Evolutionary conservation across 2,113 vertebrate genomes (phyloP), one percentile per base, ranked within the genome.

Genomic region (Mungos mungo): DNA sequence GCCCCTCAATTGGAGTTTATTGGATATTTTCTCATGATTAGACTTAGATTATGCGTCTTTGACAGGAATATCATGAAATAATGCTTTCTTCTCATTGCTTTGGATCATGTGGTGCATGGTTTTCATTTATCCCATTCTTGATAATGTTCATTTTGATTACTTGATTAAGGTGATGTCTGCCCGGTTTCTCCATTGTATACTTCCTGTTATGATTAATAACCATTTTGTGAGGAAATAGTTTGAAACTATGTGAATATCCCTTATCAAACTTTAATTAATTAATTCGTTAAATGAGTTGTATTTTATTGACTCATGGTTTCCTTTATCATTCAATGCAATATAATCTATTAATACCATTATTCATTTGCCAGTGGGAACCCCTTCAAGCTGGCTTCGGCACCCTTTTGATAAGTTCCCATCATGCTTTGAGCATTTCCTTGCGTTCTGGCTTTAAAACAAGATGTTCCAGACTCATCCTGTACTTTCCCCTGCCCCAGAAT

Each of bases 61-160:
- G 25, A 5, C 35, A 95, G 83, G 77, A 88, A 31, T 92, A 41
- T 92, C 45, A 74, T 50, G 83, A 96, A 92, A 60, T 65, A 38
- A 87, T 86, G 29, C 65, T 85, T 93, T 95, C 45, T 93, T 79
- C 29, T 93, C 83, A 71, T 80, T 87, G 68, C 25, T 35, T 89
- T 29, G 29, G 81, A 38, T 93, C 68, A 50, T n/a, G 33, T 85
- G 69, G 33, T 87, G 12, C 25, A 9, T 69, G 52, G 69, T 96
- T 96, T 98, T 97, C 66, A 90, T 63, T 97, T 93, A 65, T 82
- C 66, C 52, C 31, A 27, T 95, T 87, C 60, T 66, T 68, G n/a
- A n/a, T 84, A 21, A 90, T 93, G 25, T 41, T 94, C 76, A 77
- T 95, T 96, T 96, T 97, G 72, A 65, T 83, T 47, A 84, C 15